Conservation (phyloP, 2,113 vertebrate genomes). For the Brienomyrus brachyistius region DNA sequence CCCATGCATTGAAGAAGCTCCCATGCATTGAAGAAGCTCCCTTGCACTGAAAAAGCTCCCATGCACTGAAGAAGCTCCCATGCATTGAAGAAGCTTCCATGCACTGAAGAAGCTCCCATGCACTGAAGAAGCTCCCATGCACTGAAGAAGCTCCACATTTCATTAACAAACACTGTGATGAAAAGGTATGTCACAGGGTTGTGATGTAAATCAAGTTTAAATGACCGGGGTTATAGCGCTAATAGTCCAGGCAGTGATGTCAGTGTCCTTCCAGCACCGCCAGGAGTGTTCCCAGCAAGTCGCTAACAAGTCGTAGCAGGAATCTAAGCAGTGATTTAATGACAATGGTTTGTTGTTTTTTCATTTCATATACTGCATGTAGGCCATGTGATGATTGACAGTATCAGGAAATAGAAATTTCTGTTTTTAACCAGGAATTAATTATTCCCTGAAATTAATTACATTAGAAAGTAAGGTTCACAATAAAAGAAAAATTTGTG, state of each 20-base stretch:
- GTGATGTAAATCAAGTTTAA: neutral
- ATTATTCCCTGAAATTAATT: neutral
- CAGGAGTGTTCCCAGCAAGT: no score
- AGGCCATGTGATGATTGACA: neutral
- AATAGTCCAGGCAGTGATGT: neutral
- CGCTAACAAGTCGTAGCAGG: no score
- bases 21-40: neutral
- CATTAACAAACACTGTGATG: neutral
- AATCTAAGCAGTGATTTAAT: no score
- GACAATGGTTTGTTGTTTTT: no score
- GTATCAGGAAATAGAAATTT: neutral
- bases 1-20: no score
- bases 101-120: neutral
- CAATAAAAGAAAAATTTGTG: neutral
- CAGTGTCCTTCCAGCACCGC: neutral
- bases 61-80: neutral
- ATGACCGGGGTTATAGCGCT: neutral
- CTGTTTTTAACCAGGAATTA: neutral
- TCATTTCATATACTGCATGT: neutral
- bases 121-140: neutral
- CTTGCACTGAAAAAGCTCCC: neutral
- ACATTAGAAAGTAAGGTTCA: neutral
- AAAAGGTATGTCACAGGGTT: neutral
- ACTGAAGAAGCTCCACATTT: neutral
- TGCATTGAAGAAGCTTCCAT: neutral